A percentile compares a stretch with the other conserved stretches of the same genome.
phyloP scores from a whole-genome alignment of 2,797 vertebrate genomes.

The Poecilia picta region DNA sequence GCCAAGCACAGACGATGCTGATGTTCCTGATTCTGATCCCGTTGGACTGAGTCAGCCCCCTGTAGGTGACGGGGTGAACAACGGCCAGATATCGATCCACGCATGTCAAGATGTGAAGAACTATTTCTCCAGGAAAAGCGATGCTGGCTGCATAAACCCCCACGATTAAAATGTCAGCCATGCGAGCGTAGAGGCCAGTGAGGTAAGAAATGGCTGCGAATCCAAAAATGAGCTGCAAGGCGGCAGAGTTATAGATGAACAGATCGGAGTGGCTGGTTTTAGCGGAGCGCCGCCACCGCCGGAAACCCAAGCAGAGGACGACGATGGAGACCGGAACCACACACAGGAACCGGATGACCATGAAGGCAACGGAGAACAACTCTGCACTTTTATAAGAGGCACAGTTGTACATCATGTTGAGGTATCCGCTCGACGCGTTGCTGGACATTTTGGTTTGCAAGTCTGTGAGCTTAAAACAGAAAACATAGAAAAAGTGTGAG shows the following conservation, averaged over 20 bases:
- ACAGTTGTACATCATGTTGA: accelerated
- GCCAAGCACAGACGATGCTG: slow-evolving; percentile 2
- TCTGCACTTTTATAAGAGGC: accelerated
- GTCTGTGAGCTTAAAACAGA: neutral
- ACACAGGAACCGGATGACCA: accelerated
- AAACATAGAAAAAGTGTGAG: neutral
- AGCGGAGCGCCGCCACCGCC: neutral
- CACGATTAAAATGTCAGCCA: accelerated
- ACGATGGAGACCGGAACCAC: neutral
- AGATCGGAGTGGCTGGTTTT: neutral
- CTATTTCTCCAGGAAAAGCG: slow-evolving; percentile 2
- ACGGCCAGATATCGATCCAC: slow-evolving; percentile 6
- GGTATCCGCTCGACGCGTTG: neutral
- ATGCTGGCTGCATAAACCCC: accelerated
- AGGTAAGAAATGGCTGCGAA: accelerated
- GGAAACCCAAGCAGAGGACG: neutral
- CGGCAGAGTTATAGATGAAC: neutral
- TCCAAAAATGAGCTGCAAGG: neutral
- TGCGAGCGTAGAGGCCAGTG: neutral
- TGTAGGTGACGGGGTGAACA: slow-evolving; percentile 13
- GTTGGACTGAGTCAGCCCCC: neutral
- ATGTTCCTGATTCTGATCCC: slow-evolving; percentile 4
- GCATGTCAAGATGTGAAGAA: slow-evolving; percentile 6
- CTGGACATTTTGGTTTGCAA: neutral
- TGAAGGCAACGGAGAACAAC: accelerated